phyloP scores from a whole-genome alignment of 2,888 invertebrate genomes.

The Catotricha subobsoleta region DNA sequence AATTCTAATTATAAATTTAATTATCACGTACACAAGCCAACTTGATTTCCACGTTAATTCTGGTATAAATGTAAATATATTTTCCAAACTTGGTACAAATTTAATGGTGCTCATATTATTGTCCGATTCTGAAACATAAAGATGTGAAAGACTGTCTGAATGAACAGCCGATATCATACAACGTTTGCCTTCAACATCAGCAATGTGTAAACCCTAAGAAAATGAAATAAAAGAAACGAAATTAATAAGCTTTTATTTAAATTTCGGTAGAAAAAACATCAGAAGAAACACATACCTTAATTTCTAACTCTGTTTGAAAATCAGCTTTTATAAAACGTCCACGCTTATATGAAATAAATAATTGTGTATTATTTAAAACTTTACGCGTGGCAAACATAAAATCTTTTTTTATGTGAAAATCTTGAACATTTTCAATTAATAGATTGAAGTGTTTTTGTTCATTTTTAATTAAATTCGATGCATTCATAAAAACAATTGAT shows the following conservation, averaged over 20 bases:
- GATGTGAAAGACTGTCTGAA: constrained; percentile 47
- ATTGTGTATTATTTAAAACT: constrained; percentile 35
- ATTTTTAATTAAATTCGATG: constrained; percentile 12
- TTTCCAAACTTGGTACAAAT: constrained; percentile 62
- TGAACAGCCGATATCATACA: constrained; percentile 71
- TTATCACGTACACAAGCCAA: constrained; percentile 56
- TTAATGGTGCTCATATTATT: constrained; percentile 43
- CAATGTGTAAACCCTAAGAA: constrained; percentile 52
- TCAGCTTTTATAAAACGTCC: constrained; percentile 50
- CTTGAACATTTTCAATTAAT: constrained; percentile 50
- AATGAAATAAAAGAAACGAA: background rate
- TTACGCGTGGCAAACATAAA: constrained; percentile 71
- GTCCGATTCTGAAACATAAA: constrained; percentile 62
- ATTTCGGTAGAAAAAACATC: background rate
- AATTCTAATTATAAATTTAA: background rate
- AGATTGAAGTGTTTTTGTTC: constrained; percentile 13
- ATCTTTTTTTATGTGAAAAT: constrained; percentile 66
- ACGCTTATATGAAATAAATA: constrained; percentile 61
- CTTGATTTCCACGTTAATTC: constrained; percentile 62
- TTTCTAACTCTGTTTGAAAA: constrained; percentile 51
- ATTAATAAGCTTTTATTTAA: background rate
- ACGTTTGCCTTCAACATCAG: constrained; percentile 64
- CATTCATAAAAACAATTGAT: constrained; percentile 16
- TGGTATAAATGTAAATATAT: constrained; percentile 69
- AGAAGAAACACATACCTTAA: constrained; percentile 15